These are phyloP conservation scores for Serinus canaria DNA, from an alignment of 2,113 vertebrate genomes.

Conservation along the genomic window DNA sequence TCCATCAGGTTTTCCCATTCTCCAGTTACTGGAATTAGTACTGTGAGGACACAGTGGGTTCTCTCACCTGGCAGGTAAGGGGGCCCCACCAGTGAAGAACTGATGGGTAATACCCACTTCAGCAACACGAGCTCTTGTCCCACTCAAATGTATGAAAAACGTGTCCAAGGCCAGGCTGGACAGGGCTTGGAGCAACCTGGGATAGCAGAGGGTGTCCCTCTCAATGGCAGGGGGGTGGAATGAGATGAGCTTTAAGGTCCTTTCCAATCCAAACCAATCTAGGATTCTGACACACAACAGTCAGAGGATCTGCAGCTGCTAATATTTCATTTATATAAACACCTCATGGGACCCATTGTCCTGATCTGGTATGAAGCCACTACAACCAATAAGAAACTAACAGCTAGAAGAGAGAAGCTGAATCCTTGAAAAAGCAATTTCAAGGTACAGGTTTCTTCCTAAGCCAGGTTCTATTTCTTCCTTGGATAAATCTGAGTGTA, in stretches of 20 bases:
- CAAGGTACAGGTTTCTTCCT: constrained; percentile 13
- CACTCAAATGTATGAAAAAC: neutral
- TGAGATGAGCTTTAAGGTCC: neutral
- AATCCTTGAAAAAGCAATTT: neutral
- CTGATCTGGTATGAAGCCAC: neutral
- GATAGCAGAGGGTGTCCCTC: neutral
- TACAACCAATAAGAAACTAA: neutral
- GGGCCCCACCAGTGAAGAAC: neutral
- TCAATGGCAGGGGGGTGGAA: neutral
- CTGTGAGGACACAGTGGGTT: neutral
- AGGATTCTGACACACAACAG: neutral
- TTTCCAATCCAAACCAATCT: neutral
- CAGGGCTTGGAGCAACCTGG: neutral
- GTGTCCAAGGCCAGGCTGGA: neutral
- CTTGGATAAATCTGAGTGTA: neutral
- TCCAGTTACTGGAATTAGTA: neutral
- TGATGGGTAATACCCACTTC: neutral
- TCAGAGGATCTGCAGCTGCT: neutral
- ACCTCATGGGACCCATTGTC: neutral
- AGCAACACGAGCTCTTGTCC: neutral
- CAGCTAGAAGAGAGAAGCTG: neutral
- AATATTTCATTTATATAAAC: neutral
- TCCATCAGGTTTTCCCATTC: neutral
- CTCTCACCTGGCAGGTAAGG: neutral
- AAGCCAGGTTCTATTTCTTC: constrained; percentile 46